Percentiles rank a stretch among this genome's conserved stretches.
These are phyloP conservation scores for Villa cingulata DNA, from an alignment of 2,888 invertebrate species.

Conservation along the genomic window DNA sequence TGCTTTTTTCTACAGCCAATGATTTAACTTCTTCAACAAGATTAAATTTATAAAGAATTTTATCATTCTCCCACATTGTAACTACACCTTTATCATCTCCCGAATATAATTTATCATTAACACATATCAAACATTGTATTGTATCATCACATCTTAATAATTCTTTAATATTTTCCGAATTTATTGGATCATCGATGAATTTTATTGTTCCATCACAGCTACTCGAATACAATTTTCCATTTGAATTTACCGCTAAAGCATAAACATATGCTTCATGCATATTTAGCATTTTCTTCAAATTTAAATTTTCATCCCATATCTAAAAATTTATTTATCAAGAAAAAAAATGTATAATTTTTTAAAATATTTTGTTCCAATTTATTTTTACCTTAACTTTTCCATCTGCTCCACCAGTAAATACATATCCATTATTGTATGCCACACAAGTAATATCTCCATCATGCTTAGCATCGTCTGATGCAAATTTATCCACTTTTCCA, in stretches of 20 bases:
- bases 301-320: conserved; percentile 32
- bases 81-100: conserved; percentile 36
- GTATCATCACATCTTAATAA: conserved; percentile 28
- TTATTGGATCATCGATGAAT: conserved; percentile 26
- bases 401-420: conserved; percentile 35
- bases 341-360: background rate
- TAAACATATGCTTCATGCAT: conserved; percentile 33
- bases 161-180: conserved; percentile 21
- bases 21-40: conserved; percentile 34
- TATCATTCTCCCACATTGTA: conserved; percentile 32
- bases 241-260: conserved; percentile 27
- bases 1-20: conserved; percentile 26
- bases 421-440: conserved; percentile 23
- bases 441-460: conserved; percentile 32
- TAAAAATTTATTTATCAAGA: conserved; percentile 13
- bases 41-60: conserved; percentile 33
- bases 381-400: conserved; percentile 32
- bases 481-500: background rate
- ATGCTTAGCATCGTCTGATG: conserved; percentile 20
- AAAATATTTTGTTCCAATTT: background rate
- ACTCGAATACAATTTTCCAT: conserved; percentile 33
- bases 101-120: conserved; percentile 26
- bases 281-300: conserved; percentile 25
- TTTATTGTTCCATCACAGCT: conserved; percentile 34
- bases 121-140: conserved; percentile 30